These are phyloP conservation scores for Raphicerus campestris DNA, from an alignment of 2,113 vertebrate species.

Conservation along the genomic window DNA sequence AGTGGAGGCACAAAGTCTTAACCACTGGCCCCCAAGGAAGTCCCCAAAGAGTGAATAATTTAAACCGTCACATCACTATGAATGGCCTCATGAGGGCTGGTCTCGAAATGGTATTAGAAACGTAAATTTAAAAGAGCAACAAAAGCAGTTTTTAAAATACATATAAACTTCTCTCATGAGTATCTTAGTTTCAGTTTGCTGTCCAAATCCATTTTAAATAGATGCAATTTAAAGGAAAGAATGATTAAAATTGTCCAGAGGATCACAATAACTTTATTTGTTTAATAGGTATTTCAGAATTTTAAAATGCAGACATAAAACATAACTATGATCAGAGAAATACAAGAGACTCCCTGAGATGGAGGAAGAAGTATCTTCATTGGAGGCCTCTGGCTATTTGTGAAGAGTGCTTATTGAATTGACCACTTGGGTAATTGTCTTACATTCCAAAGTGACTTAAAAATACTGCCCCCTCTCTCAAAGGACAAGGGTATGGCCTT, in stretches of 20 bases:
- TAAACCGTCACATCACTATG: fast-evolving
- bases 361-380: not conserved
- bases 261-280: conserved; percentile 8
- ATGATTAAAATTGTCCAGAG: not conserved
- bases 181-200: not conserved
- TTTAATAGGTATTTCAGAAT: not conserved
- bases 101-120: not conserved
- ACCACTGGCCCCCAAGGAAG: not conserved
- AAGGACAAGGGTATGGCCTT: not conserved
- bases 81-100: no score
- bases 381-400: not conserved
- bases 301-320: not conserved
- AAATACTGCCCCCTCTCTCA: not conserved
- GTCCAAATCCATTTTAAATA: not conserved
- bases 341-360: not conserved
- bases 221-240: not conserved
- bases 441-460: not conserved
- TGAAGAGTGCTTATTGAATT: not conserved
- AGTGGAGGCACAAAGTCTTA: not conserved
- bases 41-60: not conserved
- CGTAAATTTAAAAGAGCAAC: not conserved
- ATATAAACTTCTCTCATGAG: not conserved
- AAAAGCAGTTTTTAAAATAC: not conserved
- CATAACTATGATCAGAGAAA: not conserved
- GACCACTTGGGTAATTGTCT: not conserved